phyloP scores from a whole-genome alignment of 2,113 vertebrate species.

The Triplophysa tibetana region DNA sequence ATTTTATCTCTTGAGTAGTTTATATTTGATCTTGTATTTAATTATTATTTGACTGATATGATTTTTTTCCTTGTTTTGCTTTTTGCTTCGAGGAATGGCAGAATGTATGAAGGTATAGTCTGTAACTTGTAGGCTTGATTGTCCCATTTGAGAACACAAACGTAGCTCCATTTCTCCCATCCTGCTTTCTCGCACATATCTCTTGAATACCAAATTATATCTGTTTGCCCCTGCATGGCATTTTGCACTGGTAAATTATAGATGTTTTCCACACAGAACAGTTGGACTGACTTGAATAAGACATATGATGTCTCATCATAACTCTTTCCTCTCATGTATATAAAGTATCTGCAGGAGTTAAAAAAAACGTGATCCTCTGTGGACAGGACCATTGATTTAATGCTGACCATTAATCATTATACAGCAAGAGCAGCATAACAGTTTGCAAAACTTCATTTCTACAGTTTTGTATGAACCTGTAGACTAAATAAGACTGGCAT shows the following conservation, averaged over 20 bases:
- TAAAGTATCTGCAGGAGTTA: constrained; percentile 23
- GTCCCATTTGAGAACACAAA: constrained; percentile 6
- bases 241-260: not conserved
- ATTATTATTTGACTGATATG: constrained; percentile 19
- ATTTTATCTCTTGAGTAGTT: not conserved
- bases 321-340: constrained; percentile 6
- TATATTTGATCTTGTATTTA: constrained; percentile 17
- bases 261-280: constrained; percentile 22
- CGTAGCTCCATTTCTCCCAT: constrained; percentile 6
- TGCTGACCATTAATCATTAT: too few relatives aligned
- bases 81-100: constrained; percentile 28
- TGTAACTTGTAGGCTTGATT: not conserved
- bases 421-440: too few relatives aligned
- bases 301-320: not conserved
- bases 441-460: too few relatives aligned
- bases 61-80: constrained; percentile 18
- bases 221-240: not conserved
- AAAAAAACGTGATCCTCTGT: not conserved
- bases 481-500: too few relatives aligned
- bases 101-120: constrained; percentile 29
- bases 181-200: not conserved
- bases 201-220: not conserved
- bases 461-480: too few relatives aligned
- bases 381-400: too few relatives aligned
- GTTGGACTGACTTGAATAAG: constrained; percentile 14